Evolutionary conservation across 2,113 vertebrate species (phyloP).

Genomic region (Bambusicola thoracicus): DNA sequence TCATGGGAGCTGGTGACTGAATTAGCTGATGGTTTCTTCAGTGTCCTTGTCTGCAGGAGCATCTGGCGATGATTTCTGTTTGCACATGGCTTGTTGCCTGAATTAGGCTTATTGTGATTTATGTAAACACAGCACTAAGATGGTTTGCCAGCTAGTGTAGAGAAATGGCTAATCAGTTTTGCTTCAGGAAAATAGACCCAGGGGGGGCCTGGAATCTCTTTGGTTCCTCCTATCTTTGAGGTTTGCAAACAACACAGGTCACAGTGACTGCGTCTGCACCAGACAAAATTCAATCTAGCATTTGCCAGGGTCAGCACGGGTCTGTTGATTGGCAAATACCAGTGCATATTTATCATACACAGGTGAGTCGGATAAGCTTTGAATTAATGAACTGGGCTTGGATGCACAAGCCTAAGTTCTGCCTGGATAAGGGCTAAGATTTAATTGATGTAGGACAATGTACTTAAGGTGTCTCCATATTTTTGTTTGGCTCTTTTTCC

Average conservation of each 20-base stretch:
- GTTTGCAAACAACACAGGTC: neutral
- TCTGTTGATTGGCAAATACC: neutral
- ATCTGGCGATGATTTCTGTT: constrained; percentile 1
- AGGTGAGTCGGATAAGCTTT: neutral
- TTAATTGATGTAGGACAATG: neutral
- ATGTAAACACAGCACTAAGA: neutral
- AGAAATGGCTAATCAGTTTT: neutral
- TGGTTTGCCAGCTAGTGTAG: neutral
- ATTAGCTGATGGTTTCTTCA: neutral
- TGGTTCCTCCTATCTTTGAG: neutral
- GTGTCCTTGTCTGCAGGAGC: neutral
- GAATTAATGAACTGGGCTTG: neutral
- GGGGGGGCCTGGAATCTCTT: constrained; percentile 5
- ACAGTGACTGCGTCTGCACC: neutral
- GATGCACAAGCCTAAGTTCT: neutral
- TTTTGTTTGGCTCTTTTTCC: rapidly evolving
- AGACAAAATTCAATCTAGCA: neutral
- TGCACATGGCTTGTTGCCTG: neutral
- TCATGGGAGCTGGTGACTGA: neutral
- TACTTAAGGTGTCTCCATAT: neutral
- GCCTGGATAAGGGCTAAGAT: neutral
- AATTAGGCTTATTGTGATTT: constrained; percentile 43
- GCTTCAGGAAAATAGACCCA: constrained; percentile 16
- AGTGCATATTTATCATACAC: neutral
- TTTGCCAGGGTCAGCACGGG: neutral